Conservation (phyloP, 2,888 invertebrate genomes). For the Aporophyla lueneburgensis region DNA sequence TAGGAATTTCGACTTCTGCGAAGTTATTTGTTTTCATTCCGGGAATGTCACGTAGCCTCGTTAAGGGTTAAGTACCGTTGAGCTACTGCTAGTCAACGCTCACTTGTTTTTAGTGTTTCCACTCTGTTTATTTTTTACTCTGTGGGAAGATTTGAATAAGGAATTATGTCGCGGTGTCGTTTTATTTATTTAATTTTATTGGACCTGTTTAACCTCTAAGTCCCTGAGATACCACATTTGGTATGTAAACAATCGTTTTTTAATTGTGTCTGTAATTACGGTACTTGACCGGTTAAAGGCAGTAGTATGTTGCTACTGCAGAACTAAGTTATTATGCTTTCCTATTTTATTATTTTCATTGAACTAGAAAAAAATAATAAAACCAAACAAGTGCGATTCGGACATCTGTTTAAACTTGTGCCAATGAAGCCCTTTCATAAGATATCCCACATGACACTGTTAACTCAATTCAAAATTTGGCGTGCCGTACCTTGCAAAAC, state of each 20-base stretch:
- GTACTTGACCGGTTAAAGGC: too few relatives aligned
- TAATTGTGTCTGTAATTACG: too few relatives aligned
- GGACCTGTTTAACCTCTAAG: too few relatives aligned
- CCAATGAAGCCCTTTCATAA: too few relatives aligned
- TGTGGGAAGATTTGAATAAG: slow-evolving; percentile 53
- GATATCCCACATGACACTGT: too few relatives aligned
- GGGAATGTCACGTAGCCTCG: slow-evolving; percentile 77
- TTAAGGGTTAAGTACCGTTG: slow-evolving; percentile 74
- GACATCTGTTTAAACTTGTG: too few relatives aligned
- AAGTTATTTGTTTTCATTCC: slow-evolving; percentile 72
- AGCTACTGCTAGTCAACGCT: slow-evolving; percentile 63
- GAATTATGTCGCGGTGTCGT: slow-evolving; percentile 37
- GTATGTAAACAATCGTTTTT: too few relatives aligned
- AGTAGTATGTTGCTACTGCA: not conserved
- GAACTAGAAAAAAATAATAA: not conserved
- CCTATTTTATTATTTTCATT: not conserved
- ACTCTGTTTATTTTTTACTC: slow-evolving; percentile 62
- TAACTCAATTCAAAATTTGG: too few relatives aligned
- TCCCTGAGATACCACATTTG: too few relatives aligned
- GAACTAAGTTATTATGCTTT: not conserved
- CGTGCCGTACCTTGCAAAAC: too few relatives aligned
- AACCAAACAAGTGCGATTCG: too few relatives aligned
- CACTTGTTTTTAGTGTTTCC: slow-evolving; percentile 63
- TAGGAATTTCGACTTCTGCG: slow-evolving; percentile 64
- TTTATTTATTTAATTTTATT: not conserved